A percentile compares a stretch with the other conserved stretches of the same genome.
Evolutionary conservation across 2,888 invertebrate species (phyloP).

Genomic region (Lingula anatina): DNA sequence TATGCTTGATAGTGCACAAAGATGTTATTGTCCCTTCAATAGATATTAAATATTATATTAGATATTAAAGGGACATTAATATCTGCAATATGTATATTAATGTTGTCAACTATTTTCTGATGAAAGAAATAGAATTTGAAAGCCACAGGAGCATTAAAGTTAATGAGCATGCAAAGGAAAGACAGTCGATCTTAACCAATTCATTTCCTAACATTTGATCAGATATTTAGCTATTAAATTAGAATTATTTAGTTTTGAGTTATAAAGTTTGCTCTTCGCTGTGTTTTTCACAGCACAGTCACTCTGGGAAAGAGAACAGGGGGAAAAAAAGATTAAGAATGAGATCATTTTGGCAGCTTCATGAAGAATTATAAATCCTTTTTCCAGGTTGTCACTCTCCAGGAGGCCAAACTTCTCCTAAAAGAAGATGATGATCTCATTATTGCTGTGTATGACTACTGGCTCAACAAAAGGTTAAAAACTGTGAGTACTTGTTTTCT

Average conservation of each 20-base stretch:
- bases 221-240: not conserved
- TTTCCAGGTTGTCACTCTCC: slow-evolving; percentile 72
- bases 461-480: slow-evolving; percentile 94
- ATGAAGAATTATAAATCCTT: not conserved
- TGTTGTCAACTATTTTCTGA: too few species aligned
- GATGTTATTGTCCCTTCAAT: too few species aligned
- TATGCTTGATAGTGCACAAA: too few species aligned
- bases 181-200: too few species aligned
- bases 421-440: slow-evolving; percentile 88
- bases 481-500: too few species aligned
- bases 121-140: too few species aligned
- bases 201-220: too few species aligned
- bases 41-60: too few species aligned
- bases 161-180: too few species aligned
- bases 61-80: too few species aligned
- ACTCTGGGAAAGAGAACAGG: not conserved
- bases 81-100: too few species aligned
- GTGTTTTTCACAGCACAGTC: not conserved
- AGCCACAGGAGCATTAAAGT: too few species aligned
- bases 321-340: not conserved
- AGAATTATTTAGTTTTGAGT: not conserved
- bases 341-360: not conserved
- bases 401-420: slow-evolving; percentile 90
- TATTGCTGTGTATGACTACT: slow-evolving; percentile 98
- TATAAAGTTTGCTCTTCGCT: not conserved